Conservation (phyloP, 2,888 invertebrate genomes). For the Caenorhabditis sp. region DNA sequence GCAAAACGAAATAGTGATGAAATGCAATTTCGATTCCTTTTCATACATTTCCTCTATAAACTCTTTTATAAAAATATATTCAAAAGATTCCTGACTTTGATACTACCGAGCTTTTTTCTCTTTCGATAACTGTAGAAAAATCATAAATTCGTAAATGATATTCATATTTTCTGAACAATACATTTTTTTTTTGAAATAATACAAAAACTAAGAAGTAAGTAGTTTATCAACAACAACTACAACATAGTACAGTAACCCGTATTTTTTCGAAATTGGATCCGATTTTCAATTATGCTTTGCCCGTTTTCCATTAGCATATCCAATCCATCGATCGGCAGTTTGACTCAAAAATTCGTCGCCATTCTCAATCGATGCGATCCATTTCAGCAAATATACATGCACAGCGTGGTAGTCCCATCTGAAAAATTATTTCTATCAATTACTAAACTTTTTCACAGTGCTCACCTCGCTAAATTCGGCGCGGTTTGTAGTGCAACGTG, state of each 20-base stretch:
- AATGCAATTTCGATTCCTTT: no score
- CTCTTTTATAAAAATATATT: no score
- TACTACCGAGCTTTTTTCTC: no score
- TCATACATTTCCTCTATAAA: no score
- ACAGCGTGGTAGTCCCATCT: slow-evolving; percentile 97
- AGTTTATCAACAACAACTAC: no score
- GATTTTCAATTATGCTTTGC: slow-evolving; percentile 59
- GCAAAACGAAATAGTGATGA: no score
- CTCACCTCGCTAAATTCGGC: slow-evolving; percentile 84
- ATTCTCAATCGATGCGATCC: slow-evolving; percentile 84
- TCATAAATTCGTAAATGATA: no score
- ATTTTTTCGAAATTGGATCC: not conserved
- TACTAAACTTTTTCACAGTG: not conserved
- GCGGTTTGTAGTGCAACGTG: slow-evolving; percentile 85
- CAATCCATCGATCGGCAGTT: slow-evolving; percentile 65
- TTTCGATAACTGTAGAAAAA: no score
- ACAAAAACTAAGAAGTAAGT: no score
- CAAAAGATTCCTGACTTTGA: no score
- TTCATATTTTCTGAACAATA: no score
- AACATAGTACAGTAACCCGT: not conserved
- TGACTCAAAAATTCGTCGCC: slow-evolving; percentile 66
- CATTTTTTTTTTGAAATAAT: no score
- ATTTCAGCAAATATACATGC: slow-evolving; percentile 86
- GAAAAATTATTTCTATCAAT: not conserved
- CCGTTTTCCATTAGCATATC: slow-evolving; percentile 63